A percentile compares a stretch with the other conserved stretches of the same genome.
Conservation (phyloP, 2,888 invertebrate genomes). For the Orchesellides sinensis region DNA sequence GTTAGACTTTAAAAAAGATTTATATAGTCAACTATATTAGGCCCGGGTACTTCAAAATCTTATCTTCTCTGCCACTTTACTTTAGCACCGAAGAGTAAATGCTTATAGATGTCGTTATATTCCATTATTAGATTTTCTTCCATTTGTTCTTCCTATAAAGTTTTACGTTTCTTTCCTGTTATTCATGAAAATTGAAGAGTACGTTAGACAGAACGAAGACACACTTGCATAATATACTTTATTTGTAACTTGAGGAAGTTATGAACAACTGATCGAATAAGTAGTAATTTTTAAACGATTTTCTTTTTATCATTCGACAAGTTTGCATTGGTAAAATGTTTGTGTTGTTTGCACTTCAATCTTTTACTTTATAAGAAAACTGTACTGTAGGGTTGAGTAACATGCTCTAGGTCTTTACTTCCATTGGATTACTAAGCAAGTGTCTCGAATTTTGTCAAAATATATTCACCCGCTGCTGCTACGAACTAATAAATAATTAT, state of each 20-base stretch:
- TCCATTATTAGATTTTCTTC: slow-evolving; percentile 39
- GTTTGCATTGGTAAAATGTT: too few species aligned
- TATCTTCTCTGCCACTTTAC: slow-evolving; percentile 34
- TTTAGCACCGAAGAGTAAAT: slow-evolving; percentile 33
- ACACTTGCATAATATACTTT: neutral
- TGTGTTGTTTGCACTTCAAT: too few species aligned
- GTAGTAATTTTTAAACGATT: slow-evolving; percentile 2
- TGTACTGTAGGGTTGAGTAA: too few species aligned
- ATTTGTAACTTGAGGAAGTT: neutral
- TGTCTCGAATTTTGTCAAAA: neutral
- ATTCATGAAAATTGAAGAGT: neutral
- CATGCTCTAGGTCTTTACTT: too few species aligned
- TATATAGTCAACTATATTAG: slow-evolving; percentile 7
- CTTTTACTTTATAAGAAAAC: too few species aligned
- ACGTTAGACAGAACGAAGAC: neutral
- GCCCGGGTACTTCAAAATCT: slow-evolving; percentile 46
- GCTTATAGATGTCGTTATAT: slow-evolving; percentile 50
- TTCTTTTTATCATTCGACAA: too few species aligned
- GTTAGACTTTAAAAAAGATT: neutral
- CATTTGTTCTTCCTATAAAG: slow-evolving; percentile 38
- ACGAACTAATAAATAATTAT: neutral
- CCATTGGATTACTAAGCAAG: neutral
- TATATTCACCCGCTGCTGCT: neutral
- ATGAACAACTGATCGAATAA: neutral
- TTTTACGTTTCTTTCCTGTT: slow-evolving; percentile 1